Conservation (phyloP, 2,113 vertebrate genomes). For the Chaetodon trifascialis region DNA sequence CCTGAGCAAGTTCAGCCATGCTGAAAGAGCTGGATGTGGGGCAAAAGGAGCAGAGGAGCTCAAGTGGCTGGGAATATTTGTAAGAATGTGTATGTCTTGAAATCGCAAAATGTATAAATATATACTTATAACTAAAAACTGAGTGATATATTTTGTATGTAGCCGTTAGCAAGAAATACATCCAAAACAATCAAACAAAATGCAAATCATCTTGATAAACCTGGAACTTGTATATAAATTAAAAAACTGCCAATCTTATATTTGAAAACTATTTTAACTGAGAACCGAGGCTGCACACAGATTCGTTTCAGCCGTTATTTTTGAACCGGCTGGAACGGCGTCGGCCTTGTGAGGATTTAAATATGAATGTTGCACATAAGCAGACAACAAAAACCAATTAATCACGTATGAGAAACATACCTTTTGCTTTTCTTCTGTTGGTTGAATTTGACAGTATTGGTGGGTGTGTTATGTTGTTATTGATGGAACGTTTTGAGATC, state of each 20-base stretch:
- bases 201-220: constrained; percentile 44
- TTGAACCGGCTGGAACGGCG: constrained; percentile 34
- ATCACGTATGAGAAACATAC: constrained; percentile 28
- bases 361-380: constrained; percentile 24
- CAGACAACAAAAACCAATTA: constrained; percentile 11
- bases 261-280: constrained; percentile 47
- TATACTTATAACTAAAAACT: constrained; percentile 66
- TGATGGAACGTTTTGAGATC: constrained; percentile 73
- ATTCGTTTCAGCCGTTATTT: constrained; percentile 56
- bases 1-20: constrained; percentile 11
- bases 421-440: constrained; percentile 59
- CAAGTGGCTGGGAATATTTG: constrained; percentile 32
- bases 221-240: constrained; percentile 73
- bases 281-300: constrained; percentile 26
- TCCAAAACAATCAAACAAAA: constrained; percentile 50
- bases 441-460: constrained; percentile 65
- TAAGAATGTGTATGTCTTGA: constrained; percentile 65
- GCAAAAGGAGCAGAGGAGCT: constrained; percentile 12
- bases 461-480: constrained; percentile 74
- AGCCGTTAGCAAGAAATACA: constrained; percentile 54
- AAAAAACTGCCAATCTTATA: constrained; percentile 52
- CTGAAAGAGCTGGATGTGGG: neutral
- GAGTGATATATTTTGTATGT: constrained; percentile 82
- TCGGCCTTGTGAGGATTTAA: constrained; percentile 40
- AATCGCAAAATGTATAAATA: constrained; percentile 71